A percentile compares a stretch with the other conserved stretches of the same genome.
Evolutionary conservation across 2,113 vertebrate genomes (phyloP).

Genomic region (Scytalopus superciliaris): DNA sequence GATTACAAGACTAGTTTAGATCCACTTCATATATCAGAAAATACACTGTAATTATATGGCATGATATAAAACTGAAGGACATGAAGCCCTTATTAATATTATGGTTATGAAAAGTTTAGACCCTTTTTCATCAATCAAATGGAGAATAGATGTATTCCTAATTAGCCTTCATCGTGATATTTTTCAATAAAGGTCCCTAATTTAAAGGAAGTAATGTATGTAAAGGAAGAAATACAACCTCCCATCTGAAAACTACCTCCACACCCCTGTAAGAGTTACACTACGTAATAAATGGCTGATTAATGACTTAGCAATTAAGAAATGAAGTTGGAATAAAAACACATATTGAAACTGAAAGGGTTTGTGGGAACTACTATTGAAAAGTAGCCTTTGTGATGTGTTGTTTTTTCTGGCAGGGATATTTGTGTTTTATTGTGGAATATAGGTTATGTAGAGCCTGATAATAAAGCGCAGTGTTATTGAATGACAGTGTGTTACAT

Average conservation of each 20-base stretch:
- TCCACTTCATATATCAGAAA: background rate
- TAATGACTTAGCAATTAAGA: background rate
- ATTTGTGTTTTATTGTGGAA: background rate
- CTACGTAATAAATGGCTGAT: background rate
- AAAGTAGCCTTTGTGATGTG: background rate
- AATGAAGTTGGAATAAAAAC: background rate
- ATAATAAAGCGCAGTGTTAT: background rate
- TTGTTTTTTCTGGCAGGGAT: background rate
- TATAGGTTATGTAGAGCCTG: background rate
- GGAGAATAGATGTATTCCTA: background rate
- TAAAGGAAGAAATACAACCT: background rate
- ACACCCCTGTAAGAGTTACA: background rate
- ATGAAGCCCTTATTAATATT: background rate
- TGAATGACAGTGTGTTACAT: background rate
- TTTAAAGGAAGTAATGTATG: background rate
- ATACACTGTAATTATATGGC: background rate
- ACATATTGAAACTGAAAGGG: background rate
- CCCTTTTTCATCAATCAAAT: background rate
- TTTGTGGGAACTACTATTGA: background rate
- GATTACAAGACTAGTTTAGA: background rate
- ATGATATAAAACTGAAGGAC: background rate
- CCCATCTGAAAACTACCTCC: background rate
- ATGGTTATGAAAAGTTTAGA: background rate
- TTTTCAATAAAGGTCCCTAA: background rate
- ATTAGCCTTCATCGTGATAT: background rate